Evolutionary conservation across 2,888 invertebrate species (phyloP).

Genomic region (Pachliopta kotzebuea): DNA sequence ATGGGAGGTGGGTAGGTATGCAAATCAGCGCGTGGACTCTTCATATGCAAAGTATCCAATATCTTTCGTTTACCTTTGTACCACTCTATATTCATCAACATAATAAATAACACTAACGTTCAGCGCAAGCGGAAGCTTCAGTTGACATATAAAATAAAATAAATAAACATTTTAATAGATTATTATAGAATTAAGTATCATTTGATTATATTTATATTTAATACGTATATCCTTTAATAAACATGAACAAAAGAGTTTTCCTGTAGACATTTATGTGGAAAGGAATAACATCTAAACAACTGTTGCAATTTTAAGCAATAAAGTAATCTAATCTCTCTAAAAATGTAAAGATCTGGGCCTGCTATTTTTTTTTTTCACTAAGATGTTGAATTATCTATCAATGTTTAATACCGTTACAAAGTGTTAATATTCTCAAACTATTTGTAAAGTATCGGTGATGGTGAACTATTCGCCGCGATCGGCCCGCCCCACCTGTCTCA

Average conservation of each 20-base stretch:
- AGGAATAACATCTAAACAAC: too few relatives aligned
- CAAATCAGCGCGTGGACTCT: slow-evolving; percentile 76
- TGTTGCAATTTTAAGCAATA: too few relatives aligned
- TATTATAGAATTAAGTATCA: too few relatives aligned
- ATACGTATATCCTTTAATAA: too few relatives aligned
- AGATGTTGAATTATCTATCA: background rate
- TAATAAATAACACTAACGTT: slow-evolving; percentile 2
- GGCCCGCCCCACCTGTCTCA: slow-evolving; percentile 40
- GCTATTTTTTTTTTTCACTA: too few relatives aligned
- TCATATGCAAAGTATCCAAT: slow-evolving; percentile 71
- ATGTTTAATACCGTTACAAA: background rate
- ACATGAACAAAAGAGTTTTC: too few relatives aligned
- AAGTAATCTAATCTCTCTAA: too few relatives aligned
- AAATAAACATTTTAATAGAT: background rate
- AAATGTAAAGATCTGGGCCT: too few relatives aligned
- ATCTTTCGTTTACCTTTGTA: slow-evolving; percentile 39
- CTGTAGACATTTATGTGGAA: too few relatives aligned
- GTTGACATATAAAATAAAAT: slow-evolving; percentile 7
- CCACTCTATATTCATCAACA: slow-evolving; percentile 3
- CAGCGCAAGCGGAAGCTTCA: background rate
- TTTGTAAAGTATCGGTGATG: slow-evolving; percentile 4
- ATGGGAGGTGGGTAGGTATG: slow-evolving; percentile 66
- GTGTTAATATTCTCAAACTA: background rate
- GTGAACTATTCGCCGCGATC: slow-evolving; percentile 24
- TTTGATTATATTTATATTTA: too few relatives aligned